phyloP scores from a whole-genome alignment of 2,113 vertebrate genomes.

The Cynoglossus semilaevis region DNA sequence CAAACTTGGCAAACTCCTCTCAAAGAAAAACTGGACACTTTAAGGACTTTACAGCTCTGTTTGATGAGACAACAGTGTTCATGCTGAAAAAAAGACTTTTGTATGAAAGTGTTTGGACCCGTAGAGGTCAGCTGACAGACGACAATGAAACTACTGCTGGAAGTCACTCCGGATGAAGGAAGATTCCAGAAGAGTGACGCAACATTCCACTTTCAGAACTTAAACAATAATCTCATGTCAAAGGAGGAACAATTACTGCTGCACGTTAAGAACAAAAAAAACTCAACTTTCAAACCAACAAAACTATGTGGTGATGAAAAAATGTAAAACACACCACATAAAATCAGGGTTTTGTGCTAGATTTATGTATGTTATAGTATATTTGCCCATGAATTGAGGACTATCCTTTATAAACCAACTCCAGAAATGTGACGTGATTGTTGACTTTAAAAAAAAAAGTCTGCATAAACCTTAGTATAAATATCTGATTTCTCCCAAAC shows the following conservation, averaged over 20 bases:
- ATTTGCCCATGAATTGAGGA: too few species aligned
- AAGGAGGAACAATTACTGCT: background rate
- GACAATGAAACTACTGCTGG: background rate
- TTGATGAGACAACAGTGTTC: conserved; percentile 17
- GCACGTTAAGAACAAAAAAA: background rate
- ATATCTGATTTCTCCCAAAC: too few species aligned
- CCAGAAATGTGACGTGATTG: too few species aligned
- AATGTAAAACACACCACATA: too few species aligned
- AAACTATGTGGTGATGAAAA: background rate
- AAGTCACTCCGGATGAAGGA: background rate
- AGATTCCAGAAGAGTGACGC: too few species aligned
- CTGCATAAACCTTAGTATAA: too few species aligned
- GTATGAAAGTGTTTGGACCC: conserved; percentile 16
- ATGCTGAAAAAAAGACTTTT: conserved; percentile 24
- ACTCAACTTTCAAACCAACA: background rate
- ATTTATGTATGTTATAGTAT: too few species aligned
- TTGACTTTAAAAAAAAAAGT: too few species aligned
- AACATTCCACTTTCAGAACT: background rate
- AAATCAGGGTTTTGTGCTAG: too few species aligned
- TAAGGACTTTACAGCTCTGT: conserved; percentile 26
- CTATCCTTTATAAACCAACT: too few species aligned
- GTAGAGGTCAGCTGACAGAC: conserved; percentile 11
- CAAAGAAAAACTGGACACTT: conserved; percentile 51
- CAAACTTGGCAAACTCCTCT: conserved; percentile 35
- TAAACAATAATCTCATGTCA: background rate